phyloP scores from a whole-genome alignment of 2,888 invertebrate genomes.

The Dryadula phaetusa region DNA sequence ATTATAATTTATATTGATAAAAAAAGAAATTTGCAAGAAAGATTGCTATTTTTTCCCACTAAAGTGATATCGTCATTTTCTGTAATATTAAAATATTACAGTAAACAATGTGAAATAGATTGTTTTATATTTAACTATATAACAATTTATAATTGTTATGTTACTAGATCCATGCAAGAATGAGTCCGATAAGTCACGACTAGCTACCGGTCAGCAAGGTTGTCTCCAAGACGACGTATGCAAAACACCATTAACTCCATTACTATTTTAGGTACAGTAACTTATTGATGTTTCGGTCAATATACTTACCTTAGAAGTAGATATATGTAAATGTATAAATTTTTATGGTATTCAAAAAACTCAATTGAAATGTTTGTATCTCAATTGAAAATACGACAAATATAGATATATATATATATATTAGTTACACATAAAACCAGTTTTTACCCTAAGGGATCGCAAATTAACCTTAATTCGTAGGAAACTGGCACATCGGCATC shows the following conservation, averaged over 20 bases:
- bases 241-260: conserved; percentile 51
- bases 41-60: no score
- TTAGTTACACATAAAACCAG: neutral
- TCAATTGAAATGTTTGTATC: no score
- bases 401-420: no score
- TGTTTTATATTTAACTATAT: conserved; percentile 3
- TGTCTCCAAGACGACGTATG: conserved; percentile 48
- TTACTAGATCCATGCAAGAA: conserved; percentile 26
- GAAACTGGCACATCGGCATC: conserved; percentile 53
- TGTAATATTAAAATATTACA: no score
- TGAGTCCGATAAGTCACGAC: conserved; percentile 35
- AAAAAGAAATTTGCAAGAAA: no score
- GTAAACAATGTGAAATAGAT: neutral
- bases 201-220: conserved; percentile 41
- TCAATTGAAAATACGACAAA: no score
- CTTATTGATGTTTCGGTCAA: conserved; percentile 7
- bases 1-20: no score
- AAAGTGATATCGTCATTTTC: no score
- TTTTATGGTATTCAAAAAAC: no score
- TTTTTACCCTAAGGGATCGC: conserved; percentile 5
- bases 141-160: conserved; percentile 6
- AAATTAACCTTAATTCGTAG: conserved; percentile 50
- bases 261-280: conserved; percentile 27
- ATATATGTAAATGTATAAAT: no score
- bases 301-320: neutral